These are phyloP conservation scores for Watsonalla binaria DNA, from an alignment of 2,888 invertebrate genomes.

Conservation along the genomic window DNA sequence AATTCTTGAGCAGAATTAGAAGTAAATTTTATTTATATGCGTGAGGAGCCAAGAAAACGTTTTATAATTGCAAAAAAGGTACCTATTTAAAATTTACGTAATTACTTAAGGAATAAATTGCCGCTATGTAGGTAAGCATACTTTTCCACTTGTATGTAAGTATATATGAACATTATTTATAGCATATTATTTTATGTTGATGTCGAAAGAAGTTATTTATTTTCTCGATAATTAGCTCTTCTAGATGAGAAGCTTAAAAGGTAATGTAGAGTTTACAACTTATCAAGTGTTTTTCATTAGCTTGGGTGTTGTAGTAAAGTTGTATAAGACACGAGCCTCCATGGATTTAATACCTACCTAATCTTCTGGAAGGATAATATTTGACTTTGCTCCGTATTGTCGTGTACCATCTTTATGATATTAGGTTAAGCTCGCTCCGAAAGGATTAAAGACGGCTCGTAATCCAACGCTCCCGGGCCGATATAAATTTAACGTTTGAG, in stretches of 20 bases:
- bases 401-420: constrained; percentile 75
- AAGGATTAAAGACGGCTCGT: constrained; percentile 74
- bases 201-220: too few relatives aligned
- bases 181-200: too few relatives aligned
- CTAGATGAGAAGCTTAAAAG: not conserved
- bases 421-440: constrained; percentile 72
- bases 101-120: too few relatives aligned
- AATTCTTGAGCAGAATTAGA: constrained; percentile 8
- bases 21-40: constrained; percentile 10
- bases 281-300: constrained; percentile 1
- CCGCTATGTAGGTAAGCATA: too few relatives aligned
- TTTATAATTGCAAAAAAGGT: constrained; percentile 16
- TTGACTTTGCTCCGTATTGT: constrained; percentile 71
- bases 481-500: constrained; percentile 74
- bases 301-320: not conserved
- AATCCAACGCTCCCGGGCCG: constrained; percentile 71
- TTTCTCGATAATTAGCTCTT: too few relatives aligned
- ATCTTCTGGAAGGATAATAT: constrained; percentile 71
- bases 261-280: not conserved
- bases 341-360: constrained; percentile 68
- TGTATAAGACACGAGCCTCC: constrained; percentile 23
- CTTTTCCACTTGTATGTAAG: too few relatives aligned
- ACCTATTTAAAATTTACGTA: not conserved
- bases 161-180: too few relatives aligned
- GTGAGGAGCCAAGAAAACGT: constrained; percentile 13